phyloP scores from a whole-genome alignment of 2,113 vertebrate genomes.

The Forbesichthys agassizii region DNA sequence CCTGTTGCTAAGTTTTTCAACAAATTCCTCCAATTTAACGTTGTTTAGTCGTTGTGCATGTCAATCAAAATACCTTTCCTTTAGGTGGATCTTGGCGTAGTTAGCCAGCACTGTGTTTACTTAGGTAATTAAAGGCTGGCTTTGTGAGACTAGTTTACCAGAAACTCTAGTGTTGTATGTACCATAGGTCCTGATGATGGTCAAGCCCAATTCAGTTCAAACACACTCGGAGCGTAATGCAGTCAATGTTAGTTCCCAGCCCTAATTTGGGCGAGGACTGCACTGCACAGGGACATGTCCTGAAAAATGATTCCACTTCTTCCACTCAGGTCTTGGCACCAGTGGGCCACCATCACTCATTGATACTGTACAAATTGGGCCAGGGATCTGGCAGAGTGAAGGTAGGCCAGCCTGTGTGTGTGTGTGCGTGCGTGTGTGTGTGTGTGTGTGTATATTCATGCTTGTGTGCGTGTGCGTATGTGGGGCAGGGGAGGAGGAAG shows the following conservation, averaged over 20 bases:
- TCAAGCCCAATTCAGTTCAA: conserved; percentile 9
- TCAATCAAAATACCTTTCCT: no score
- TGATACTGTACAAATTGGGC: conserved; percentile 58
- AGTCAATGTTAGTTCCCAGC: conserved; percentile 32
- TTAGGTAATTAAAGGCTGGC: no score
- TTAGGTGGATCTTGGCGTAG: no score
- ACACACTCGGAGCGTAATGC: conserved; percentile 17
- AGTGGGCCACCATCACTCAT: conserved; percentile 47
- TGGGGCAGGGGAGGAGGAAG: conserved; percentile 4
- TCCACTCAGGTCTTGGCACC: conserved; percentile 41
- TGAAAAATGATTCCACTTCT: conserved; percentile 43
- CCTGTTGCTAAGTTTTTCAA: no score
- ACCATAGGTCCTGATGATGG: conserved; percentile 5
- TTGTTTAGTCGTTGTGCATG: no score
- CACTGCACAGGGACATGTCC: not conserved
- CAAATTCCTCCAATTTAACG: no score
- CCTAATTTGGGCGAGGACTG: conserved; percentile 43
- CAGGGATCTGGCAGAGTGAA: conserved; percentile 36
- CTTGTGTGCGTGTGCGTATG: conserved; percentile 1
- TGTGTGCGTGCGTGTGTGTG: not conserved
- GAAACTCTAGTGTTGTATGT: not conserved
- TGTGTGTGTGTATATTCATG: conserved; percentile 1
- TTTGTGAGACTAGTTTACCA: not conserved
- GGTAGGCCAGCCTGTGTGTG: conserved; percentile 34
- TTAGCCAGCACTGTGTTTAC: no score